Percentiles rank a stretch among this genome's conserved stretches.
Evolutionary conservation across 2,113 vertebrate species (phyloP).

Genomic region (Psittacara wagleri): DNA sequence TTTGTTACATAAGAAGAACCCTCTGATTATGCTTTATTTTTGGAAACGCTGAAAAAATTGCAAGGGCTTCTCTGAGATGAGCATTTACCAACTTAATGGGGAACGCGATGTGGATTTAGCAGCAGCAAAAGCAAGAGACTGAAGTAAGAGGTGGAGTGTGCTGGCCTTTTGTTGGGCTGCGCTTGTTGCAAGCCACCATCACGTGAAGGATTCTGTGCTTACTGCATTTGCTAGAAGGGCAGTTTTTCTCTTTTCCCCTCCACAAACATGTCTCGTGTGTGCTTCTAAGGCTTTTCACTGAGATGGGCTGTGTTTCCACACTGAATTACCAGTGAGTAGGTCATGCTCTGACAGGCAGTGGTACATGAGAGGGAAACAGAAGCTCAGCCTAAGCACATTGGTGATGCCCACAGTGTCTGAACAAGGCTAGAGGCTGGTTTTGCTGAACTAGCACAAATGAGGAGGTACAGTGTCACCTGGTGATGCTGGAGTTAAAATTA

Average conservation of each 20-base stretch:
- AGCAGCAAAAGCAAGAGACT: neutral
- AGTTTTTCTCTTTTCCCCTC: neutral
- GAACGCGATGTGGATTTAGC: neutral
- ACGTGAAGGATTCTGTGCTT: neutral
- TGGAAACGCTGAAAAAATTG: slow-evolving; percentile 2
- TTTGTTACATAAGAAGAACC: slow-evolving; percentile 43
- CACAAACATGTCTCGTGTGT: neutral
- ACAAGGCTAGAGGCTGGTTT: neutral
- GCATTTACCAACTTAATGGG: neutral
- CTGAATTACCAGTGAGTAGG: neutral
- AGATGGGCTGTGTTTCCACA: neutral
- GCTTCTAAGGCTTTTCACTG: neutral
- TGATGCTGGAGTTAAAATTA: neutral
- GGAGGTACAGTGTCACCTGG: neutral
- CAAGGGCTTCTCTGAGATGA: slow-evolving; percentile 25
- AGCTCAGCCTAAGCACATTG: neutral
- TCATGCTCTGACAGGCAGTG: neutral
- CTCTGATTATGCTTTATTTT: slow-evolving; percentile 52
- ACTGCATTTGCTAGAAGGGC: neutral
- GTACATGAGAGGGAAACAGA: neutral
- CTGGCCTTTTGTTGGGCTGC: neutral
- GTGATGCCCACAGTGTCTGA: neutral
- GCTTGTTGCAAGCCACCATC: neutral
- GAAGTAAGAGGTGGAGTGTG: neutral
- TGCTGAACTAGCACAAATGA: neutral